Conservation (phyloP, 1,140 invertebrate species). For the Pissodes strobi region DNA sequence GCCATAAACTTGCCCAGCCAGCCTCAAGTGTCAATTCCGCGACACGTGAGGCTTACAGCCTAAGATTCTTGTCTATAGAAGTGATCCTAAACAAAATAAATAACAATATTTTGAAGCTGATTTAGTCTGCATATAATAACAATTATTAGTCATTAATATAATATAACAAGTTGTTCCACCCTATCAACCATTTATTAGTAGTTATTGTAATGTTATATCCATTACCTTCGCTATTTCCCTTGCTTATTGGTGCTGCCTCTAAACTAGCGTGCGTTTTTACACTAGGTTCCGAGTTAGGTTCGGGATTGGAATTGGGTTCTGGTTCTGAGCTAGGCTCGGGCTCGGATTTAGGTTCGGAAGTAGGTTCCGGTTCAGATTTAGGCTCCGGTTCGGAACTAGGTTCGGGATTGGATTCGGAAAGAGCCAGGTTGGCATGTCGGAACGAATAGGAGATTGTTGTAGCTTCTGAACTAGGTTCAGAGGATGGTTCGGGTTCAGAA, state of each 20-base stretch:
- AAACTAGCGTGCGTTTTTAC: constrained; percentile 51
- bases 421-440: constrained; percentile 50
- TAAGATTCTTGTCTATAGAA: too few species aligned
- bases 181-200: too few species aligned
- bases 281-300: constrained; percentile 55
- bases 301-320: constrained; percentile 52
- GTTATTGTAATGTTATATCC: too few species aligned
- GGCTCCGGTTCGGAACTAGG: constrained; percentile 54
- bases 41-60: too few species aligned
- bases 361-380: constrained; percentile 54
- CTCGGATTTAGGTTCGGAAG: constrained; percentile 51
- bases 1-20: too few species aligned
- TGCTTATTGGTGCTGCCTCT: constrained; percentile 47
- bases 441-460: constrained; percentile 40
- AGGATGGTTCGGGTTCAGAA: constrained; percentile 52
- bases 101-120: too few species aligned
- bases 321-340: constrained; percentile 54
- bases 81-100: too few species aligned
- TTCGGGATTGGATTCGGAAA: constrained; percentile 55
- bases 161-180: too few species aligned
- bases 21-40: too few species aligned
- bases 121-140: too few species aligned
- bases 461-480: constrained; percentile 51
- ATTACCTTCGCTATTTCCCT: constrained; percentile 37
- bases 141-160: too few species aligned